Evolutionary conservation across 2,888 invertebrate genomes (phyloP).

Genomic region (Odontomyia ornata): DNA sequence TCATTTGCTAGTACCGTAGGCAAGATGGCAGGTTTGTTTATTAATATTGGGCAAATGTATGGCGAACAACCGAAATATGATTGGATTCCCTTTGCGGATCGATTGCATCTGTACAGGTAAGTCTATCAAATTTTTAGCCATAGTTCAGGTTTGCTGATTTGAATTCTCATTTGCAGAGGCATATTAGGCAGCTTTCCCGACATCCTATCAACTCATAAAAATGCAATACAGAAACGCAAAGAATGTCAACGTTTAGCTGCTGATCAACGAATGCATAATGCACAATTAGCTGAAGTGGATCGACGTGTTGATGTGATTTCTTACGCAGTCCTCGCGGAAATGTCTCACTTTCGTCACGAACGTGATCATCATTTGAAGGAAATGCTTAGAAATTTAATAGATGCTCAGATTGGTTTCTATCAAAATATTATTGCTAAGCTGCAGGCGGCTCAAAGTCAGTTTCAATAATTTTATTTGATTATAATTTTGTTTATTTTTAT

Average conservation of each 20-base stretch:
- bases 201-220: slow-evolving; percentile 87
- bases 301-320: slow-evolving; percentile 90
- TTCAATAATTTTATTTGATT: slow-evolving; percentile 52
- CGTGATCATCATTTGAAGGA: slow-evolving; percentile 84
- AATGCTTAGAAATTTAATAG: slow-evolving; percentile 86
- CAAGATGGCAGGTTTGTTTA: slow-evolving; percentile 87
- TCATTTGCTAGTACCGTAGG: slow-evolving; percentile 82
- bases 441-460: slow-evolving; percentile 69
- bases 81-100: slow-evolving; percentile 90
- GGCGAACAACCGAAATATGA: slow-evolving; percentile 91
- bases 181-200: slow-evolving; percentile 91
- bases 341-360: slow-evolving; percentile 90
- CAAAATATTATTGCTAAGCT: slow-evolving; percentile 81
- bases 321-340: slow-evolving; percentile 92
- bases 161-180: slow-evolving; percentile 68
- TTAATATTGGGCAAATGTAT: slow-evolving; percentile 86
- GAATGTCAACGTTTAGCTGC: slow-evolving; percentile 83
- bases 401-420: slow-evolving; percentile 92
- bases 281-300: slow-evolving; percentile 81
- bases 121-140: slow-evolving; percentile 7
- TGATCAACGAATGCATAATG: slow-evolving; percentile 85
- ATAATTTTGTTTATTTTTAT: too few relatives aligned
- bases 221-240: slow-evolving; percentile 85
- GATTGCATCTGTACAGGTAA: slow-evolving; percentile 85
- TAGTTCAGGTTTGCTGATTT: not conserved